Percentiles rank a stretch among this genome's conserved stretches.
These are phyloP conservation scores for Stenodema calcarata DNA, from an alignment of 2,888 invertebrate species.

Conservation along the genomic window DNA sequence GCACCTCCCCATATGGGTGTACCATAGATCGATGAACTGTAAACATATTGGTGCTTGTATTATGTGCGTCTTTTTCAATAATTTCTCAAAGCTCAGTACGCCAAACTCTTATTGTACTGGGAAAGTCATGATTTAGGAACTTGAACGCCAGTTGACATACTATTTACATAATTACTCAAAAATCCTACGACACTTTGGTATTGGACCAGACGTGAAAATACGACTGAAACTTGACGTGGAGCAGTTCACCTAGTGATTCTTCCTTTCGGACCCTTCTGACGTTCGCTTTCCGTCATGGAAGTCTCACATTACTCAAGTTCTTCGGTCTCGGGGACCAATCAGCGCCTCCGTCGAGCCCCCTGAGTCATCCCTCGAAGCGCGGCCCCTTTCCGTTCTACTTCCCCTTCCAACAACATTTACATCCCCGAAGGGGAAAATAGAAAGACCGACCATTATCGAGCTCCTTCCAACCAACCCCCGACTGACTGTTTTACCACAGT, in stretches of 20 bases:
- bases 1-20: no score
- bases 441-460: background rate
- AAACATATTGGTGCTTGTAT: no score
- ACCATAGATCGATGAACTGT: no score
- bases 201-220: background rate
- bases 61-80: no score
- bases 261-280: background rate
- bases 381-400: background rate
- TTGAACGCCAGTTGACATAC: no score
- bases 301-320: background rate
- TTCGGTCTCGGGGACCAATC: background rate
- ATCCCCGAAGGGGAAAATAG: background rate
- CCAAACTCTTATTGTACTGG: no score
- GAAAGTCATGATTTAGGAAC: no score
- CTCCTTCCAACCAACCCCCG: background rate
- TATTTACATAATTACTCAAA: background rate
- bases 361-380: background rate
- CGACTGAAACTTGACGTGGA: background rate
- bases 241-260: background rate
- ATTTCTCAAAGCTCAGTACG: no score
- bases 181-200: background rate
- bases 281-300: background rate
- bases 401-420: constrained; percentile 3
- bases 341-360: background rate
- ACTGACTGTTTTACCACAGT: background rate